Base-by-base conservation (phyloP, 2,113 vertebrate species). In the Solea solea region DNA sequence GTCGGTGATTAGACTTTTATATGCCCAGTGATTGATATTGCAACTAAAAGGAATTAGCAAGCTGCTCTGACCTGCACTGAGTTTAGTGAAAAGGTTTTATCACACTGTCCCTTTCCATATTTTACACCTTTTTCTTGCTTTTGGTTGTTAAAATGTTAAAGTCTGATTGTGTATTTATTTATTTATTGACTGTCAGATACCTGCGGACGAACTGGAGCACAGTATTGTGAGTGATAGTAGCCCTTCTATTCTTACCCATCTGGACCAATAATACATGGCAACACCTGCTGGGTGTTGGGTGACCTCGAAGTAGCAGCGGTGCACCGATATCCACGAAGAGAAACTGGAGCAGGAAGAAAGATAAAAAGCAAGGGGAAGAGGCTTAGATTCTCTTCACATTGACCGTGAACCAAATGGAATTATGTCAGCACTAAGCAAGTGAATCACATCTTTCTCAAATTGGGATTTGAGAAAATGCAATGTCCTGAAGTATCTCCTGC, bases 201-300 rank as follows among this genome's bases (percentile, higher is more conserved):
- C 50, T 64, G 48, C 27, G 40, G 44, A 49, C 15, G 39, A 15
- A 34, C n/a, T 46, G 46, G 45, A 44, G 76, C 44, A 55, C 34
- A 41, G 39, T 55, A 46, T 56, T 52, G 15, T 65, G 13, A 34
- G 7, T 41, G 48, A 11, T 12, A 62, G 41, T 12, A 62, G 41
- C 14, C 21, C 9, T 58, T 15, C 7, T 57, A 48, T 51, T 54
- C 39, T 62, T 27, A 63, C 48, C 57, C 50, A 68, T 6, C 55
- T 40, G 49, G 8, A 52, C 57, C 42, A 60, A 25, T 44, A 49
- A 54, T 27, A 64, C 60, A 50, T 25, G 46, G 10, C 15, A 72
- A 55, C 70, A 80, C 67, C 25, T 72, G 50, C 68, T 64, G 34
- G 50, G 2, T 62, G 45, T 65, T 74, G 57, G 55, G 46, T 73